Conservation (phyloP, 2,888 invertebrate genomes). For the Plebejus argus region DNA sequence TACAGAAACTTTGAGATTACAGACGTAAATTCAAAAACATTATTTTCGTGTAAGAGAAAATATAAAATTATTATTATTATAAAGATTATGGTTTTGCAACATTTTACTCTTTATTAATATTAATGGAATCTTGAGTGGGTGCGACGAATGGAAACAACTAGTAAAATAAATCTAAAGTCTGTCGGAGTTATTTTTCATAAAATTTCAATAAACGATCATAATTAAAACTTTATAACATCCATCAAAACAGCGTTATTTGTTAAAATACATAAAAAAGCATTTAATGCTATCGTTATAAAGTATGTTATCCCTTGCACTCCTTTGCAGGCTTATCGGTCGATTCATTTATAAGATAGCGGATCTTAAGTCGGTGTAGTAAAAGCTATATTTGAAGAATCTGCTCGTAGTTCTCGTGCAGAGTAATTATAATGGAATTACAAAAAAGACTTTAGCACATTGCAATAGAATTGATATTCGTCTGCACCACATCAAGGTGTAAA, state of each 20-base stretch:
- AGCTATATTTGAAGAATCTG: not conserved
- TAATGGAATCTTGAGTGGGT: not conserved
- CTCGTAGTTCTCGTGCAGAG: not conserved
- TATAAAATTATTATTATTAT: too few relatives aligned
- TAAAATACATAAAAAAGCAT: not conserved
- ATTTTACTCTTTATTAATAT: not conserved
- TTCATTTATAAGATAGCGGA: not conserved
- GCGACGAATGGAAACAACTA: not conserved
- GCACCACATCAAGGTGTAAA: constrained; percentile 4
- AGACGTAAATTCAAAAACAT: too few relatives aligned
- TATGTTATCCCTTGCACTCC: not conserved
- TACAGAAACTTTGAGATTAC: too few relatives aligned
- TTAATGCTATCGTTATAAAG: too few relatives aligned
- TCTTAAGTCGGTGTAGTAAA: not conserved
- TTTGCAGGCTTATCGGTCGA: not conserved
- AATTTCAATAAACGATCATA: constrained; percentile 13
- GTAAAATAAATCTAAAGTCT: constrained; percentile 4
- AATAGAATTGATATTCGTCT: constrained; percentile 21
- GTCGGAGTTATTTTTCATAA: constrained; percentile 6
- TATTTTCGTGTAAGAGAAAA: too few relatives aligned
- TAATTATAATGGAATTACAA: not conserved
- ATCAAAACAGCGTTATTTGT: constrained; percentile 10
- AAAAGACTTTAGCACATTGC: not conserved
- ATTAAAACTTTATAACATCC: constrained; percentile 21
- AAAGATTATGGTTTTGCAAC: not conserved